These are phyloP conservation scores for Leptura quadrifasciata DNA, from an alignment of 2,888 invertebrate genomes.

Conservation along the genomic window DNA sequence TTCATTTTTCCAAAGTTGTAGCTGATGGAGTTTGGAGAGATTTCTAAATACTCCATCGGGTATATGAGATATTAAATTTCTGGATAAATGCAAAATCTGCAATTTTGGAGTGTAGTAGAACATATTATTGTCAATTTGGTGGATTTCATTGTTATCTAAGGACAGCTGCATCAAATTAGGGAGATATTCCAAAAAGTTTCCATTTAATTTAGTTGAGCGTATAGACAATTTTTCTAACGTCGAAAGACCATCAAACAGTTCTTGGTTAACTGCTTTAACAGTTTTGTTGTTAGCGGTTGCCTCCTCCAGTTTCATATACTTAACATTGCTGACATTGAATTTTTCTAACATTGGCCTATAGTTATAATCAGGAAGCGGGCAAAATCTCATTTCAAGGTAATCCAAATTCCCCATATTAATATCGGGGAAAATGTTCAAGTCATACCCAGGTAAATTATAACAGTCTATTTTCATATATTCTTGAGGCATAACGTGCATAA, in stretches of 20 bases:
- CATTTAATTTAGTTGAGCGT: slow-evolving; percentile 18
- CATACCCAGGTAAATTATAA: slow-evolving; percentile 52
- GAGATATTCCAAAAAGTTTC: slow-evolving; percentile 47
- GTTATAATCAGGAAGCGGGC: slow-evolving; percentile 75
- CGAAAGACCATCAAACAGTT: slow-evolving; percentile 41
- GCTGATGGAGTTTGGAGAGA: slow-evolving; percentile 77
- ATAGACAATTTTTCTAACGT: slow-evolving; percentile 35
- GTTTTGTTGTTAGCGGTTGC: background rate
- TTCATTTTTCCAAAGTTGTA: slow-evolving; percentile 81
- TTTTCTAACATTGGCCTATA: slow-evolving; percentile 74
- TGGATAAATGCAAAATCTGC: slow-evolving; percentile 81
- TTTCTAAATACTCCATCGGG: slow-evolving; percentile 79
- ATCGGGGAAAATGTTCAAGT: slow-evolving; percentile 75
- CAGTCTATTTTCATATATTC: slow-evolving; percentile 57
- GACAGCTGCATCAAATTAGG: slow-evolving; percentile 56
- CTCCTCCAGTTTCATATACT: slow-evolving; percentile 51
- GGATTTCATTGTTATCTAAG: slow-evolving; percentile 55
- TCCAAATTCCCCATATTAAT: slow-evolving; percentile 73
- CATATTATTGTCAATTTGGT: slow-evolving; percentile 74
- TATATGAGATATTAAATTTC: slow-evolving; percentile 80
- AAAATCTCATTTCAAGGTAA: slow-evolving; percentile 76
- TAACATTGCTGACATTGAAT: slow-evolving; percentile 72
- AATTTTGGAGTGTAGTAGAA: slow-evolving; percentile 80
- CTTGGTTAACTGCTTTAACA: slow-evolving; percentile 39
- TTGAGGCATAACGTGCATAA: slow-evolving; percentile 48